A percentile compares a stretch with the other conserved stretches of the same genome.
Evolutionary conservation across 2,113 vertebrate species (phyloP).

Genomic region (Brachypteracias leptosomus): DNA sequence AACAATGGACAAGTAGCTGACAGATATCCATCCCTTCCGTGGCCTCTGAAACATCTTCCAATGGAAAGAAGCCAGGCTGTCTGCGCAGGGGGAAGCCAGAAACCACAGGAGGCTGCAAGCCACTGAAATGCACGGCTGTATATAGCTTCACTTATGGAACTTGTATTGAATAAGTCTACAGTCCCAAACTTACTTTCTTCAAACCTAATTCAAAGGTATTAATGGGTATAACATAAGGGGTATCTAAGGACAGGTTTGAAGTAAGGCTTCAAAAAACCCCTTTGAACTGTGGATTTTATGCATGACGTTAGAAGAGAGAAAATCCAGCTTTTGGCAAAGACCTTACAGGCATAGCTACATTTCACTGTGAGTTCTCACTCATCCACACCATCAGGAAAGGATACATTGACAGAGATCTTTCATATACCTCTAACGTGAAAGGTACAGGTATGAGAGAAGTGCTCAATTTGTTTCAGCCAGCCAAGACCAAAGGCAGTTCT

Average conservation of each 20-base stretch:
- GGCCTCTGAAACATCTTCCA: neutral
- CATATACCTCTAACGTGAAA: neutral
- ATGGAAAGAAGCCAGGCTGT: neutral
- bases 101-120: neutral
- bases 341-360: neutral
- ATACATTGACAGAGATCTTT: neutral
- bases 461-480: neutral
- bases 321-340: neutral
- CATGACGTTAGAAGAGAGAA: neutral
- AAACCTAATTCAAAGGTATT: neutral
- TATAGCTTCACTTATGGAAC: neutral
- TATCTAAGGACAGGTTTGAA: neutral
- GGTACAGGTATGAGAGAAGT: neutral
- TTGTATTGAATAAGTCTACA: rapidly evolving
- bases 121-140: neutral
- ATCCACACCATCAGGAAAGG: neutral
- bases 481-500: neutral
- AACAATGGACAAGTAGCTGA: rapidly evolving
- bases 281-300: neutral
- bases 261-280: neutral
- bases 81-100: neutral
- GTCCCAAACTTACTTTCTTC: neutral
- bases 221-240: neutral
- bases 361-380: neutral
- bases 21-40: neutral